Base-by-base conservation (phyloP, 1,140 invertebrate species). In the Periplaneta americana region DNA sequence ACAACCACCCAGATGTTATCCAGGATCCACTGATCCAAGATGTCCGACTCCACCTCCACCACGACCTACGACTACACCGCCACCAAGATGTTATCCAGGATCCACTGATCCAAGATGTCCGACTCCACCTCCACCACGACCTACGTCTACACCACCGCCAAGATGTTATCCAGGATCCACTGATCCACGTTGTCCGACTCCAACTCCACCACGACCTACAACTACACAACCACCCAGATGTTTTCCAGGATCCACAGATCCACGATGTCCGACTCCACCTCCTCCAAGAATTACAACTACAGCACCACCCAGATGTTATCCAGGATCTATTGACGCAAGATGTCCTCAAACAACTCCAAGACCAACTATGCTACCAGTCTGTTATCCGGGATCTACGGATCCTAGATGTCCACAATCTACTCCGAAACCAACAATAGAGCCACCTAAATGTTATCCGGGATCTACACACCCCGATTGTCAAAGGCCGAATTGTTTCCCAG, bases 391-490 rank as follows among this genome's bases (percentile, higher is more conserved):
- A 22, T 84, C 83, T 18, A 85, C 81, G 8, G 86, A 88, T 84
- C 85, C 86, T 28, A 82, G 87, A n/a, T 88, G 88, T 81, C 87
- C 87, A n/a, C n/a, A n/a, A n/a, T n/a, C n/a, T n/a, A n/a, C 39
- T 5, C 15, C 33, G 28, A 34, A 33, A n/a, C n/a, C n/a, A n/a
- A n/a, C n/a, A n/a, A n/a, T n/a, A n/a, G n/a, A n/a, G n/a, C n/a
- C n/a, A n/a, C n/a, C n/a, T n/a, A n/a, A n/a, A n/a, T n/a, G n/a
- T n/a, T n/a, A n/a, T n/a, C n/a, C n/a, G n/a, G n/a, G n/a, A n/a
- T n/a, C n/a, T n/a, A n/a, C n/a, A n/a, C n/a, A n/a, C n/a, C n/a
- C n/a, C n/a, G n/a, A n/a, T n/a, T n/a, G n/a, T n/a, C 34, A 33
- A 37, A 57, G 37, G 15, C 74, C 75, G 35, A 78, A 79, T 34